These are phyloP conservation scores for Phodopus roborovskii DNA, from an alignment of 2,113 vertebrate genomes.

Conservation along the genomic window DNA sequence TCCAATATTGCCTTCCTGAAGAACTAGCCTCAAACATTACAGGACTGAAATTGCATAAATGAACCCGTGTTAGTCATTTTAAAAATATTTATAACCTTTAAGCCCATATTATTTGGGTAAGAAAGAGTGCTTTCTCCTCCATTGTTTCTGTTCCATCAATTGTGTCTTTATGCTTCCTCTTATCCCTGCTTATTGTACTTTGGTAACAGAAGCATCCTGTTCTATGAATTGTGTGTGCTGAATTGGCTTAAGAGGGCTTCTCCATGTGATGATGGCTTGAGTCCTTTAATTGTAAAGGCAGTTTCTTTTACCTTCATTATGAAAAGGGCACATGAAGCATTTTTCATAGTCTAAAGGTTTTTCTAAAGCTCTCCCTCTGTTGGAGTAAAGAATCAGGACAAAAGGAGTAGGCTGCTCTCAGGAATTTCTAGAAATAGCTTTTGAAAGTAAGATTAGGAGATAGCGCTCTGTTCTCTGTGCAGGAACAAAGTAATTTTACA, in stretches of 20 bases:
- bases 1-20: slow-evolving; percentile 15
- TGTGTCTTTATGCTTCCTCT: slow-evolving; percentile 55
- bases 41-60: slow-evolving; percentile 64
- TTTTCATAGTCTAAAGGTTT: slow-evolving; percentile 64
- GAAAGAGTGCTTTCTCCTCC: slow-evolving; percentile 62
- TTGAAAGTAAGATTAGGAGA: slow-evolving; percentile 75
- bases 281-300: slow-evolving; percentile 72
- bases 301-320: slow-evolving; percentile 76
- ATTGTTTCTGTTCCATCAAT: slow-evolving; percentile 70
- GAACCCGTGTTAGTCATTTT: slow-evolving; percentile 58
- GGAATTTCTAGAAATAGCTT: slow-evolving; percentile 77
- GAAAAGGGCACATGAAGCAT: slow-evolving; percentile 66
- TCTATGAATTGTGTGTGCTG: slow-evolving; percentile 59
- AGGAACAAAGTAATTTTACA: slow-evolving; percentile 60
- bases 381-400: slow-evolving; percentile 56
- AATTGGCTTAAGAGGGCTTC: slow-evolving; percentile 72
- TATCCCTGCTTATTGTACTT: slow-evolving; percentile 61
- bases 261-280: slow-evolving; percentile 40
- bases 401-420: slow-evolving; percentile 66
- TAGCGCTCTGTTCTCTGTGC: slow-evolving; percentile 22
- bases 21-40: slow-evolving; percentile 36
- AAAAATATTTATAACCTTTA: slow-evolving; percentile 63
- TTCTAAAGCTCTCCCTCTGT: slow-evolving; percentile 55
- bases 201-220: slow-evolving; percentile 69
- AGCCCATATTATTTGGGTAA: slow-evolving; percentile 55